Conservation (phyloP, 2,888 invertebrate species). For the Eupithecia centaureata region DNA sequence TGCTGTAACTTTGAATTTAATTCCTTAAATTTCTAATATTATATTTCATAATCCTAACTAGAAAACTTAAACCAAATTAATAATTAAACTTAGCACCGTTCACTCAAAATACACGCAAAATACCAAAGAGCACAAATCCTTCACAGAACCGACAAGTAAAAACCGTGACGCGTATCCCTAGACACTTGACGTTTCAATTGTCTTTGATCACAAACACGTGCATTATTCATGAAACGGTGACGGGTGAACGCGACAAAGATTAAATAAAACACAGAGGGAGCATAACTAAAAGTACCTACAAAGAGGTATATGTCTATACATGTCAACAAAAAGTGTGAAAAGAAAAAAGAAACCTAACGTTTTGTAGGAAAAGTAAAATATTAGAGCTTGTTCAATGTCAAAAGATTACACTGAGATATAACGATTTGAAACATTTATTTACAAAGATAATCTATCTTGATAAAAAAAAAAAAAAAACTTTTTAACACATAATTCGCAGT, state of each 20-base stretch:
- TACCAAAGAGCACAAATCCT: constrained; percentile 42
- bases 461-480: too few relatives aligned
- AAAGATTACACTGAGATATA: too few relatives aligned
- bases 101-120: constrained; percentile 9
- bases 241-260: constrained; percentile 31
- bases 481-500: too few relatives aligned
- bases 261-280: constrained; percentile 22
- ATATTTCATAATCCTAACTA: neutral
- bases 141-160: constrained; percentile 50
- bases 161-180: constrained; percentile 56
- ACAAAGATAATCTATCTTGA: too few relatives aligned
- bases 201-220: constrained; percentile 76
- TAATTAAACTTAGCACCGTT: neutral
- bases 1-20: too few relatives aligned
- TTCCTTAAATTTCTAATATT: too few relatives aligned
- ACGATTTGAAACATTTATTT: too few relatives aligned
- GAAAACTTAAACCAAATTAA: neutral
- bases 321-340: neutral
- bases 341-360: neutral
- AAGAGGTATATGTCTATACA: neutral
- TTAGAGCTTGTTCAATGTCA: neutral
- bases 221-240: constrained; percentile 65
- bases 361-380: neutral
- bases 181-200: constrained; percentile 67
- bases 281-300: neutral